Evolutionary conservation across 1,140 invertebrate genomes (phyloP), one percentile per base, ranked within the genome.

Genomic region (Aleiodes sp.): DNA sequence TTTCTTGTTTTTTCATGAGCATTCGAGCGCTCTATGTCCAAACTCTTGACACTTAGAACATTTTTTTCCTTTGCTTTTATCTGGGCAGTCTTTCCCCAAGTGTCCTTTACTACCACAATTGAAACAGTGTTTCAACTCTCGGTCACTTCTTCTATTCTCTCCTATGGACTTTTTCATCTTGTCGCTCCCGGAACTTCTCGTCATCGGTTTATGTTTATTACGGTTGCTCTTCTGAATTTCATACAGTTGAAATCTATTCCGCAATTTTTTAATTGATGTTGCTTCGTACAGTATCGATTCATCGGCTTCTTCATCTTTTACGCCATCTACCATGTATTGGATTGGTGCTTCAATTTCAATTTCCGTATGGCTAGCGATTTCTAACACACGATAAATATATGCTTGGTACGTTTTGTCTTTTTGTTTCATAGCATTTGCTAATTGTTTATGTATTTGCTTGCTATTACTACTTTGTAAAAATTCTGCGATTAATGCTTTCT

Each of bases 321-420:
- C 71, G 3, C 73, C 76, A 8, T 80, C 72, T 19, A 78, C 75
- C 2, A 80, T 78, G 33, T 79, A 78, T 72, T 76, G 73, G 19
- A 80, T 79, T 4, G 75, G 29, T 16, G 69, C 59, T 41, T 65
- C 68, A 0, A 29, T n/a, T 29, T 81, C 76, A 1, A 80, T 67
- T 21, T 63, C 39, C 0, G 57, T 69, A 24, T 72, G 70, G n/a
- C 39, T 52, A 4, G 68, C 61, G 6, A 70, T 70, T 21, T 70
- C 41, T 14, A 64, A 19, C 69, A 79, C 74, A 28, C 62, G 43
- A 52, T 78, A 73, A 2, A 65, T 29, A 61, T 78, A 79, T 26
- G 72, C 70, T 70, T 75, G 72, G 35, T 72, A 72, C 8, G 70
- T 24, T 61, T 77, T 72, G 14, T 73, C 66, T 0, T 24, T 10